Conservation (phyloP, 2,888 invertebrate species). For the Thereva nobilitata region DNA sequence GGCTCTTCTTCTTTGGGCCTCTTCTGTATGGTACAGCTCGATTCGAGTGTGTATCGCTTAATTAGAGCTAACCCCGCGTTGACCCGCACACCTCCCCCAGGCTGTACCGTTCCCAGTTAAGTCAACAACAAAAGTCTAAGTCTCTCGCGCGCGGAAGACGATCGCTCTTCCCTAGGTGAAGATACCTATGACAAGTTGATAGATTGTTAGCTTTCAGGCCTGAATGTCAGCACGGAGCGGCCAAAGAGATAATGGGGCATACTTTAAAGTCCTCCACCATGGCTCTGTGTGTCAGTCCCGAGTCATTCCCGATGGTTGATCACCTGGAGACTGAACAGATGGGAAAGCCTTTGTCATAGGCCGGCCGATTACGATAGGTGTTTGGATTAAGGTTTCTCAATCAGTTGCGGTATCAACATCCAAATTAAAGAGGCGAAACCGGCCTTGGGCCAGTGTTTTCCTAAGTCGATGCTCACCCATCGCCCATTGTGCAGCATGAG, state of each 20-base stretch:
- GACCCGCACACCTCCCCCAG: constrained; percentile 15
- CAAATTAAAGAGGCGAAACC: background rate
- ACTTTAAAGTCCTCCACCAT: constrained; percentile 18
- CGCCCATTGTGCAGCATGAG: too few relatives aligned
- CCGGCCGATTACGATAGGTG: constrained; percentile 24
- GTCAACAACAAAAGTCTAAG: background rate
- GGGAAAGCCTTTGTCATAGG: constrained; percentile 22
- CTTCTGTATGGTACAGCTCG: background rate
- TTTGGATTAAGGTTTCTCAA: constrained; percentile 21
- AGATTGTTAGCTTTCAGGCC: constrained; percentile 31
- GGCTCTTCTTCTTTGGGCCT: constrained; percentile 19
- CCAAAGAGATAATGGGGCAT: constrained; percentile 17
- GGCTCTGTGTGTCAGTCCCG: constrained; percentile 27
- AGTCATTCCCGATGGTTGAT: constrained; percentile 32
- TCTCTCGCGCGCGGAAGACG: background rate
- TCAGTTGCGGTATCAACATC: constrained; percentile 8
- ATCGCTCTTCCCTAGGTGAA: constrained; percentile 4
- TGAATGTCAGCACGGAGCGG: constrained; percentile 21
- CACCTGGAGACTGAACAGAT: constrained; percentile 15
- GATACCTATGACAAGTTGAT: constrained; percentile 34
- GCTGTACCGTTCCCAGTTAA: constrained; percentile 8
- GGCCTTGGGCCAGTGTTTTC: background rate
- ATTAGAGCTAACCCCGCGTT: too few relatives aligned
- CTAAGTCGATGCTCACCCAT: background rate
- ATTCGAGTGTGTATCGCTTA: too few relatives aligned